Evolutionary conservation across 2,888 invertebrate species (phyloP), one percentile per base, ranked within the genome.

Genomic region (Heliconius cydno): DNA sequence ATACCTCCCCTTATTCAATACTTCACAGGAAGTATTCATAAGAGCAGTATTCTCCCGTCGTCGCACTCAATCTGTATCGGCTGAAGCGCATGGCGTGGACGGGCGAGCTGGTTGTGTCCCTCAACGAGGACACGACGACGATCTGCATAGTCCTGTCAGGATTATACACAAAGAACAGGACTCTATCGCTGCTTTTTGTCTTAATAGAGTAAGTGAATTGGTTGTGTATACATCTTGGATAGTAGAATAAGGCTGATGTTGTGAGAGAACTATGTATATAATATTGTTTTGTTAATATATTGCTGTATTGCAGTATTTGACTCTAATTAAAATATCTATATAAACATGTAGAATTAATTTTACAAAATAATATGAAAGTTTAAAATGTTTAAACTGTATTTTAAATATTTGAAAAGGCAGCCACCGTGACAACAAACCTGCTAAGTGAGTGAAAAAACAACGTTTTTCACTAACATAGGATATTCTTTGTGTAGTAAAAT

Each of bases 141-240:
- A 95, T 81, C 89, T 96, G 80, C 96, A 96, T 80, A 98, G 98
- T 88, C 98, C 98, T 15, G 98, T 99, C 81, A 96, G 99, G 85
- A 98, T 99, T 86, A 98, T 99, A 85, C 99, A 99, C 92, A 99
- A 99, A 93, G 99, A 99, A 89, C 99, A 99, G 93, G 99, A 99
- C 92, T 98, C 99, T 79, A 99, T 99, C 85, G 97, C 98, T 77
- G 98, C 99, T 57, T 99, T 99, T 95, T 99, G 99, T 89, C 96
- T 99, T 80, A 99, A 99, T 92, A 97, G 98, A 96, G 98, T 98
- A 88, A 83, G 77, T 80, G 22, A 3, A n/a, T 60, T n/a, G n/a
- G 3, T 60, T 57, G 2, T 57, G 10, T 57, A n/a, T 57, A 57
- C 28, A 28, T 57, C 22, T 57, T 57, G 3, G 10, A 57, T 57